Conservation (phyloP, 2,113 vertebrate species). For the Stigmatopora nigra region DNA sequence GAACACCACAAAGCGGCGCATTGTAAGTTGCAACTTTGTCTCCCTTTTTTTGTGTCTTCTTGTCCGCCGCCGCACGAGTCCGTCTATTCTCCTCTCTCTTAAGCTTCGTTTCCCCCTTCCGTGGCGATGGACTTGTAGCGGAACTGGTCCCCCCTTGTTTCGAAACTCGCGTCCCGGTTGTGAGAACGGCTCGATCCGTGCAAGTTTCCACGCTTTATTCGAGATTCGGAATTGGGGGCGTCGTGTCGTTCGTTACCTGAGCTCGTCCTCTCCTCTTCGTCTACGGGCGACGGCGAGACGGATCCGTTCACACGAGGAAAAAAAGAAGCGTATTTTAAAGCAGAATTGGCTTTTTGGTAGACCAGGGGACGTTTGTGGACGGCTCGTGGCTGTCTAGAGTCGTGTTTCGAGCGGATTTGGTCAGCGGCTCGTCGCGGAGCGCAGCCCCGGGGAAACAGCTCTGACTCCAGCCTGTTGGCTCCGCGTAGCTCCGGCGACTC, state of each 20-base stretch:
- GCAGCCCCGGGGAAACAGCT: slow-evolving; percentile 67
- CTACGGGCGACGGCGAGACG: slow-evolving; percentile 72
- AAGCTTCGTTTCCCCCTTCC: slow-evolving; percentile 47
- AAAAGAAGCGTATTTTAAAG: slow-evolving; percentile 64
- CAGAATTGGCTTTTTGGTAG: slow-evolving; percentile 53
- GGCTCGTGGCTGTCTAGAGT: slow-evolving; percentile 52
- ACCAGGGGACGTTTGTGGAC: slow-evolving; percentile 27
- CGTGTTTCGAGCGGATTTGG: slow-evolving; percentile 50
- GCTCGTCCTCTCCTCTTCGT: slow-evolving; percentile 74
- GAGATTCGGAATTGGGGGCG: slow-evolving; percentile 24
- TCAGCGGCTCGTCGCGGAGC: slow-evolving; percentile 58
- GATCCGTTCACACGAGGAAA: slow-evolving; percentile 63
- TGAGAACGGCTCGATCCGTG: slow-evolving; percentile 61
- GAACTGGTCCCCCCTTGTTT: slow-evolving; percentile 50
- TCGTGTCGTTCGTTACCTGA: slow-evolving; percentile 75
- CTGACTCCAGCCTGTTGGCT: slow-evolving; percentile 71
- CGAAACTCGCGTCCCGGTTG: slow-evolving; percentile 30
- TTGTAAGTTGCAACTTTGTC: slow-evolving; percentile 94
- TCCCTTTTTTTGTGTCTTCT: slow-evolving; percentile 56
- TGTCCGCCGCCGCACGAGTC: slow-evolving; percentile 45
- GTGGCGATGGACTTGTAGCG: slow-evolving; percentile 44
- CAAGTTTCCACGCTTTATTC: slow-evolving; percentile 64
- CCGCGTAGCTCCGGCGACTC: slow-evolving; percentile 65
- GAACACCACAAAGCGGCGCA: slow-evolving; percentile 78
- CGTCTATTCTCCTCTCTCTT: slow-evolving; percentile 60